These are phyloP conservation scores for Lissonota sp. DNA, from an alignment of 2,888 invertebrate species.

Conservation along the genomic window DNA sequence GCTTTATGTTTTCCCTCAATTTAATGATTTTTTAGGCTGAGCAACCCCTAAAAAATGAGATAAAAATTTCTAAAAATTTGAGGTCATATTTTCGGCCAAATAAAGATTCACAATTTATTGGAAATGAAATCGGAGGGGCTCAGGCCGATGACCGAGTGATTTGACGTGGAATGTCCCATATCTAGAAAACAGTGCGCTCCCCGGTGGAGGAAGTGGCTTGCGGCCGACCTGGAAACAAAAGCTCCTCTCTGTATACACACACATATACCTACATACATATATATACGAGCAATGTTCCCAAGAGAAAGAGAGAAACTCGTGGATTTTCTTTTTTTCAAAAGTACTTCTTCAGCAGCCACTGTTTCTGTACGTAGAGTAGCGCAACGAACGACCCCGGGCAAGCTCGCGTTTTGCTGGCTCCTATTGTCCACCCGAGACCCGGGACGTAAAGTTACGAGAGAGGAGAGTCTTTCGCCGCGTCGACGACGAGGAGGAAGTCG, in stretches of 20 bases:
- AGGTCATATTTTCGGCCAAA: too few species aligned
- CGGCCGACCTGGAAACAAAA: conserved; percentile 60
- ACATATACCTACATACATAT: background rate
- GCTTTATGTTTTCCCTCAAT: too few species aligned
- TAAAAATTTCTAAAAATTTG: too few species aligned
- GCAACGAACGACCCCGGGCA: conserved; percentile 48
- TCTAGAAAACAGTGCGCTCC: conserved; percentile 54
- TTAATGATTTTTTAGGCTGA: too few species aligned
- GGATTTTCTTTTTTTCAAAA: conserved; percentile 56
- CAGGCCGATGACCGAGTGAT: too few species aligned
- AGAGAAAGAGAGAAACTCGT: conserved; percentile 24
- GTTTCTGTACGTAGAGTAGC: conserved; percentile 38
- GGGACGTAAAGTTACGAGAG: conserved; percentile 60
- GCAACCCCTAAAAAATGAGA: too few species aligned
- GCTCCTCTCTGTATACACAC: conserved; percentile 40
- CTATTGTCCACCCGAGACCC: conserved; percentile 69
- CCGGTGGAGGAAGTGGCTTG: conserved; percentile 61
- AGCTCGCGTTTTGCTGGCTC: conserved; percentile 64
- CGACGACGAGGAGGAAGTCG: conserved; percentile 55
- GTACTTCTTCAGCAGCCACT: conserved; percentile 53
- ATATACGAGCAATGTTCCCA: conserved; percentile 54
- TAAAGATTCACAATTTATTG: too few species aligned
- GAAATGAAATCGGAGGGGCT: too few species aligned
- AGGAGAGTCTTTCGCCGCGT: conserved; percentile 29
- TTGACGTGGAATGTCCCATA: too few species aligned